Conservation (phyloP, 2,888 invertebrate species). For the Leucozona laternaria region DNA sequence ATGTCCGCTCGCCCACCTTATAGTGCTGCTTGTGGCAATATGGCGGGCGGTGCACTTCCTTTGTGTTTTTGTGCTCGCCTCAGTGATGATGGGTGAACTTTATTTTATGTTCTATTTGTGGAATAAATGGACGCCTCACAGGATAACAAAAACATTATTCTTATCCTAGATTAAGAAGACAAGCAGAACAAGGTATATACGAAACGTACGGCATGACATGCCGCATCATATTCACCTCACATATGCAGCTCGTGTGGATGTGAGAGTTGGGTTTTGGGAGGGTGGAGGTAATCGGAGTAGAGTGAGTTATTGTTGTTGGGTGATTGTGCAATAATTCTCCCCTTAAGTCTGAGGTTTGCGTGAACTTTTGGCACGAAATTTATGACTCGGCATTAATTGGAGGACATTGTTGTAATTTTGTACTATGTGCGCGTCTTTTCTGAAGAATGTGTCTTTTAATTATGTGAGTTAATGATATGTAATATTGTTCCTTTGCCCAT, state of each 20-base stretch:
- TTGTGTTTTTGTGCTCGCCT: conserved; percentile 43
- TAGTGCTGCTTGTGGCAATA: conserved; percentile 33
- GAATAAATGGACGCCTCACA: conserved; percentile 71
- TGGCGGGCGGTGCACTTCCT: conserved; percentile 34
- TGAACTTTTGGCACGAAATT: conserved; percentile 77
- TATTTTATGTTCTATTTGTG: conserved; percentile 68
- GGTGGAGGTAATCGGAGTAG: not conserved
- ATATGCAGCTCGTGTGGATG: conserved; percentile 16
- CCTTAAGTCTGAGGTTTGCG: not conserved
- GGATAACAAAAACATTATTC: conserved; percentile 75
- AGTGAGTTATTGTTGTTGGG: conserved; percentile 29
- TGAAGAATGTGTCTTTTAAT: conserved; percentile 67
- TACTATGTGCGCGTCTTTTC: conserved; percentile 26
- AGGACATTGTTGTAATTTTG: conserved; percentile 67
- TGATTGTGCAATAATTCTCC: conserved; percentile 67
- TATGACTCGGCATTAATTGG: conserved; percentile 81
- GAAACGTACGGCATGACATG: conserved; percentile 16
- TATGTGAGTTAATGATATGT: conserved; percentile 73
- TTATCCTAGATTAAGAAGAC: conserved; percentile 74
- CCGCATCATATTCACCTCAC: conserved; percentile 14
- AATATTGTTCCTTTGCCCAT: conserved; percentile 39
- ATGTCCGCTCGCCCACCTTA: conserved; percentile 20
- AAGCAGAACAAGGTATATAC: conserved; percentile 56
- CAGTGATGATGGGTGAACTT: conserved; percentile 64
- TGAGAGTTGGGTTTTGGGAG: not conserved